Base-by-base conservation (phyloP, 2,113 vertebrate genomes). In the Phalacrocorax carbo region DNA sequence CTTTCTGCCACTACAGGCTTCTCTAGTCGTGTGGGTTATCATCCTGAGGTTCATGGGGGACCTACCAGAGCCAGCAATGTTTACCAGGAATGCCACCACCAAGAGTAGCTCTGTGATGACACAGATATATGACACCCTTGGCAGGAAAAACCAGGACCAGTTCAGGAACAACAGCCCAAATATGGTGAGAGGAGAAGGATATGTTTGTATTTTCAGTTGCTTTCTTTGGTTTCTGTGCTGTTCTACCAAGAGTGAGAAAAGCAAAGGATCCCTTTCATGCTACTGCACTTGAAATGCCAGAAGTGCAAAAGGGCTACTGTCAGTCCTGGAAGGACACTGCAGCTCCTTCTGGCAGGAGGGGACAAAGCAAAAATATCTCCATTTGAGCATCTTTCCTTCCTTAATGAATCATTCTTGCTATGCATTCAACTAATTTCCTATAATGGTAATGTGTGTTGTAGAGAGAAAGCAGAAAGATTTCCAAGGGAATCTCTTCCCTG, bases 31-130 rank as follows among this genome's bases (percentile, higher is more conserved):
- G 58, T 99, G 99, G 99, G 98, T 97, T 95, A 97, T 99, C 93
- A 99, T 99, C 94, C 96, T 99, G 97, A 98, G 99, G 94, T 99
- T 99, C 97, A 99, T 99, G 99, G 99, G 99, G 18, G 99, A 99
- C 82, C 98, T 99, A 29, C 99, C 99, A 7, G 99, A 99, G 89
- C 99, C 99, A 21, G 97, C 96, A 81, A 97, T 98, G n/a, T 98
- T 97, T 77, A 85, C 98, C 62, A 97, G 90, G 71, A 98, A 73
- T 48, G 18, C 77, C 64, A 94, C 34, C 46, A 90, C 23, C 57
- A 94, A 23, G 32, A 96, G 48, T 6, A 29, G 91, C 90, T 97
- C 98, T 0, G 19, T 97, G 76, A 94, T 95, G 88, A 97, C 16
- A 81, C 97, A 98, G 62, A 96, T 98, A 78, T 97, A 96, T 10